A percentile compares a stretch with the other conserved stretches of the same genome.
phyloP scores from a whole-genome alignment of 2,113 vertebrate genomes.

The Nyctibius bracteatus region DNA sequence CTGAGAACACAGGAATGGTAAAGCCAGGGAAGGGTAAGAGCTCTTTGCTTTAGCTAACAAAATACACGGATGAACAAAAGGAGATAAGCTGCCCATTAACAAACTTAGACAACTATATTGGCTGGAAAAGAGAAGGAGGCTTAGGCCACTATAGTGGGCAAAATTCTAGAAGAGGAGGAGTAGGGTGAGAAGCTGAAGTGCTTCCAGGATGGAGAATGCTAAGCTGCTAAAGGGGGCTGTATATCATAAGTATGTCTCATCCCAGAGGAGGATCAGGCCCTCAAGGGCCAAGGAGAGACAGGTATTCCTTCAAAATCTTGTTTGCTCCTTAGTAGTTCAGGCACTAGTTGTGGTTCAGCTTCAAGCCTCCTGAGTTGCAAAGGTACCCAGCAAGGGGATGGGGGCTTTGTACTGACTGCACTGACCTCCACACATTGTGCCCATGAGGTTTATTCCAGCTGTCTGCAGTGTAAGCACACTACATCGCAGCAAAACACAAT shows the following conservation, averaged over 20 bases:
- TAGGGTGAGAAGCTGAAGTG: background rate
- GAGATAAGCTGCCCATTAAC: background rate
- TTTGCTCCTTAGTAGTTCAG: background rate
- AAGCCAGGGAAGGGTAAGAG: background rate
- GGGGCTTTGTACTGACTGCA: background rate
- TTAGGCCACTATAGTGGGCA: background rate
- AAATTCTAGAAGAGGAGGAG: background rate
- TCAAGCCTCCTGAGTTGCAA: background rate
- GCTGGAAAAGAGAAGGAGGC: background rate
- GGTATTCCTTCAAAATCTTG: background rate
- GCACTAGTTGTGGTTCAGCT: background rate
- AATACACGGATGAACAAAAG: background rate
- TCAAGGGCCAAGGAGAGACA: background rate
- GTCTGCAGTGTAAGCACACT: background rate
- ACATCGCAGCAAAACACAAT: background rate
- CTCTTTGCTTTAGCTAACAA: background rate
- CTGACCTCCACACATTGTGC: background rate
- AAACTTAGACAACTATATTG: background rate
- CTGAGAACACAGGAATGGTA: background rate
- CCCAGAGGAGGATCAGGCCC: background rate
- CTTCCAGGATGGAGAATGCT: background rate
- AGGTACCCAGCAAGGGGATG: background rate
- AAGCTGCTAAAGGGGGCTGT: background rate
- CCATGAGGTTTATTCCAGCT: background rate
- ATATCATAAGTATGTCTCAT: background rate